A percentile compares a stretch with the other conserved stretches of the same genome.
These are phyloP conservation scores for Gerris lacustris DNA, from an alignment of 2,888 invertebrate genomes.

Conservation along the genomic window DNA sequence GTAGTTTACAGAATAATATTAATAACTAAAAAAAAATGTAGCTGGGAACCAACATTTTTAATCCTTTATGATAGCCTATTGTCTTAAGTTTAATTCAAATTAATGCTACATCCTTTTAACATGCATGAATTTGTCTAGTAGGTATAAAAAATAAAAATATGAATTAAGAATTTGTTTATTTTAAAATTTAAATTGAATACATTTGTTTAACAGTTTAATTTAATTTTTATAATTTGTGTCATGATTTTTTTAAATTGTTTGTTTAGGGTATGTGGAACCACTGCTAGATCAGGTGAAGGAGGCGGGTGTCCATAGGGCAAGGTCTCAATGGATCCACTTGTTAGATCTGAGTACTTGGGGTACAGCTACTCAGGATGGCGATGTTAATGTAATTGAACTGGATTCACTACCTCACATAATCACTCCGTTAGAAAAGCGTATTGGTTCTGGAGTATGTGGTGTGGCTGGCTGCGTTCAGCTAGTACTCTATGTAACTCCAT, in stretches of 20 bases:
- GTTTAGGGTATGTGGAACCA: slow-evolving; percentile 62
- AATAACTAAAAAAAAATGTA: too few species aligned
- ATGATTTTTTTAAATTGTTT: slow-evolving; percentile 10
- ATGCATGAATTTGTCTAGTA: too few species aligned
- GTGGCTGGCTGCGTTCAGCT: slow-evolving; percentile 66
- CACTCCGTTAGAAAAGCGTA: slow-evolving; percentile 73
- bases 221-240: too few species aligned
- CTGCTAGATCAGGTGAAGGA: slow-evolving; percentile 57
- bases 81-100: too few species aligned
- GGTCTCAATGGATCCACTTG: slow-evolving; percentile 76
- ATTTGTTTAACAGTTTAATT: too few species aligned
- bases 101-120: too few species aligned
- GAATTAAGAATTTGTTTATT: too few species aligned
- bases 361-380: slow-evolving; percentile 6
- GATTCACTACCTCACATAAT: slow-evolving; percentile 68
- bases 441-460: slow-evolving; percentile 66
- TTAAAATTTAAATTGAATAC: too few species aligned
- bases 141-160: too few species aligned
- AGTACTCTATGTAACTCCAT: slow-evolving; percentile 68
- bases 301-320: slow-evolving; percentile 65
- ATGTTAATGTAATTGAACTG: slow-evolving; percentile 52
- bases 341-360: slow-evolving; percentile 51
- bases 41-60: too few species aligned
- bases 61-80: too few species aligned
- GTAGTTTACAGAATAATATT: too few species aligned